Evolutionary conservation across 92 coral and sea anemone species (phyloP).

Genomic region (Phenganax stokvisi): DNA sequence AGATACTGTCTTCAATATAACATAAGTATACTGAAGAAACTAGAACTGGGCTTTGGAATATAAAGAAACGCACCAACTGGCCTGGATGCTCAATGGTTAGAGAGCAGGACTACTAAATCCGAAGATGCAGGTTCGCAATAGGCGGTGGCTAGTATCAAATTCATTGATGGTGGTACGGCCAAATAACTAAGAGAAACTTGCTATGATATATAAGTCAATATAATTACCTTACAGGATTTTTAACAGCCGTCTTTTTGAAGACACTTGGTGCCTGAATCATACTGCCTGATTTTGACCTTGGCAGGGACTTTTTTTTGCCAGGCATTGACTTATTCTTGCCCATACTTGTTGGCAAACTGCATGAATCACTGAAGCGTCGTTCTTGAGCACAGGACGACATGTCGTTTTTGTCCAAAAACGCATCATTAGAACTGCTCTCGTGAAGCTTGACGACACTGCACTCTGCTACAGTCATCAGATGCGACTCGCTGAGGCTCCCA

Average conservation of each 20-base stretch:
- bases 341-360: not conserved
- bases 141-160: no score
- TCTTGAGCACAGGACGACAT: not conserved
- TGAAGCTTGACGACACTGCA: constrained; percentile 42
- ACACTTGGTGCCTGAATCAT: not conserved
- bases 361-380: constrained; percentile 13
- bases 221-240: constrained; percentile 10
- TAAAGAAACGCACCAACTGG: no score
- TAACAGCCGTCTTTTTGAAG: not conserved
- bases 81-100: no score
- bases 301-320: not conserved
- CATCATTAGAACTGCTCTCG: constrained; percentile 12
- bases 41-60: no score
- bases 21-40: no score
- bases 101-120: no score
- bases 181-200: no score
- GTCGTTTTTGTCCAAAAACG: constrained; percentile 1
- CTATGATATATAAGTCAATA: no score
- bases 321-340: not conserved
- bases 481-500: constrained; percentile 82
- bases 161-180: no score
- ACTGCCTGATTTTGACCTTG: constrained; percentile 20
- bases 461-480: constrained; percentile 63
- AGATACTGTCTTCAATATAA: no score
- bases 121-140: no score